Conservation (phyloP, 2,888 invertebrate species). For the Quadriops clusia region DNA sequence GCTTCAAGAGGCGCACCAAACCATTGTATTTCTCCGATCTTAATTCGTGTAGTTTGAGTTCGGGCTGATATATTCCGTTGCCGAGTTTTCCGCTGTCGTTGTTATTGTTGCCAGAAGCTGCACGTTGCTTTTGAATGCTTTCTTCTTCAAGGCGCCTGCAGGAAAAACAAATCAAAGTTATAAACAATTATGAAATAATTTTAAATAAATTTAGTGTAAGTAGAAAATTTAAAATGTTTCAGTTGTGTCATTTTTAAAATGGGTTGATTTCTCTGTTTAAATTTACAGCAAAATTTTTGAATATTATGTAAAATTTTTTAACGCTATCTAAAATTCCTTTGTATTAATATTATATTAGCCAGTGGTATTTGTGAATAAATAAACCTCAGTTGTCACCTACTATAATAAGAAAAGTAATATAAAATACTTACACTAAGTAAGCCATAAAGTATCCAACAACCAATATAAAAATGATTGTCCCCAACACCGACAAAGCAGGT, state of each 20-base stretch:
- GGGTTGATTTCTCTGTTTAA: too few species aligned
- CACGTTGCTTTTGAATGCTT: conserved; percentile 41
- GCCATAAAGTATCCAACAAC: conserved; percentile 77
- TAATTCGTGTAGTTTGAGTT: conserved; percentile 79
- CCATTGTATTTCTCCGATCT: conserved; percentile 93
- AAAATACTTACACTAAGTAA: conserved; percentile 68
- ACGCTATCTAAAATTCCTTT: too few species aligned
- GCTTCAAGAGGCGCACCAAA: conserved; percentile 80
- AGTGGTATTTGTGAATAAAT: too few species aligned
- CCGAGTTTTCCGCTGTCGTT: conserved; percentile 24
- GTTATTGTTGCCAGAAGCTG: conserved; percentile 36
- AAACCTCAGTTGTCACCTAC: conserved; percentile 12
- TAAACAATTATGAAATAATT: background rate
- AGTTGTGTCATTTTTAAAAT: too few species aligned
- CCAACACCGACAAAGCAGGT: conserved; percentile 65
- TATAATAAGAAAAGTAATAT: conserved; percentile 34
- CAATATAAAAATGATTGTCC: conserved; percentile 66
- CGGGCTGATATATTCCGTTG: conserved; percentile 40
- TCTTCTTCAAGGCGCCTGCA: conserved; percentile 52
- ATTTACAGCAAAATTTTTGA: too few species aligned
- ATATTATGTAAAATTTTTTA: too few species aligned
- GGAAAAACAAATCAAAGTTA: conserved; percentile 25
- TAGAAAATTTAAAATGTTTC: too few species aligned
- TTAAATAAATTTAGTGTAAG: conserved; percentile 2
- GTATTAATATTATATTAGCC: too few species aligned